phyloP scores from a whole-genome alignment of 2,888 invertebrate genomes.

The Drosophila emarginata region DNA sequence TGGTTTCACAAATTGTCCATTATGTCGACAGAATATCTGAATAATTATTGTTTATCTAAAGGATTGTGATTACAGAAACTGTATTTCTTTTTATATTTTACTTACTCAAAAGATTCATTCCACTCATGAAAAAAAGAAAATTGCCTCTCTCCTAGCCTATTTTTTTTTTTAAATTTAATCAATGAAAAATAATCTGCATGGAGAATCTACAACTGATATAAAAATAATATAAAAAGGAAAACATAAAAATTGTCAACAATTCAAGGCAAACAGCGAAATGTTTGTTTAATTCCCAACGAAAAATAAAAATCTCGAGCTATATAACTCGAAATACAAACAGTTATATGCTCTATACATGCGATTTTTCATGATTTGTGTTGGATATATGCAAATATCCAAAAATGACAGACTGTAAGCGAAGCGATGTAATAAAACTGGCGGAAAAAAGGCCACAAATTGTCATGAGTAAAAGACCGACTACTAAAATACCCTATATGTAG shows the following conservation, averaged over 20 bases:
- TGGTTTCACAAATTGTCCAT: neutral
- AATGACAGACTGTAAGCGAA: conserved; percentile 10
- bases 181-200: neutral
- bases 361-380: conserved; percentile 13
- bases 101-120: neutral
- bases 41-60: neutral
- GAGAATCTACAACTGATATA: neutral
- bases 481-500: neutral
- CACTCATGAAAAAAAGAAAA: neutral
- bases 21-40: neutral
- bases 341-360: conserved; percentile 11
- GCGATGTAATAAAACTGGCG: neutral
- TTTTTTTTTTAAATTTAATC: conserved; percentile 2
- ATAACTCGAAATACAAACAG: neutral
- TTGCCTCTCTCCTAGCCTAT: neutral
- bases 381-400: conserved; percentile 11
- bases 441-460: neutral
- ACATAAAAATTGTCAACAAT: conserved; percentile 13
- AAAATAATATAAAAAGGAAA: neutral
- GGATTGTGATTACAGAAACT: neutral
- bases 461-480: too few species aligned
- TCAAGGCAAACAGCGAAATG: neutral
- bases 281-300: neutral
- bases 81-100: neutral
- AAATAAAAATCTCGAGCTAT: neutral